A percentile compares a stretch with the other conserved stretches of the same genome.
phyloP scores from a whole-genome alignment of 2,797 vertebrate genomes.

The Notamacropus eugenii region DNA sequence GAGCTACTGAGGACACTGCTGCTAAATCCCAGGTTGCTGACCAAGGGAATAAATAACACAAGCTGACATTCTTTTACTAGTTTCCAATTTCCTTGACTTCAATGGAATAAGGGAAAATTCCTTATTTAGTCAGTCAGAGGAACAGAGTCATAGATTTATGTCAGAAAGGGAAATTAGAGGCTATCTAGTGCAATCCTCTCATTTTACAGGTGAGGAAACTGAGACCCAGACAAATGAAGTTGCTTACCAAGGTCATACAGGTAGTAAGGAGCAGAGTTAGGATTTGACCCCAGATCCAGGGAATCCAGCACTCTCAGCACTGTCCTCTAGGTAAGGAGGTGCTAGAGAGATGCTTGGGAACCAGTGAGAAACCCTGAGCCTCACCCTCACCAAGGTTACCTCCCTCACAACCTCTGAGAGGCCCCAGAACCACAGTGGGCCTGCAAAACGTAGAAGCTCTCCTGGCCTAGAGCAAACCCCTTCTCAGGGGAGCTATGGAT shows the following conservation, averaged over 20 bases:
- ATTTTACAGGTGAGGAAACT: neutral
- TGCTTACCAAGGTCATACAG: neutral
- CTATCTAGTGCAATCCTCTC: neutral
- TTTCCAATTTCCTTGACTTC: neutral
- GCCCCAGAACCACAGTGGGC: neutral
- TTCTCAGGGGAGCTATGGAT: neutral
- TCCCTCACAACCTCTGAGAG: neutral
- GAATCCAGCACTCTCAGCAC: neutral
- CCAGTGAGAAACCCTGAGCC: neutral
- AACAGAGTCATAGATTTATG: neutral
- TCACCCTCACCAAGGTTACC: neutral
- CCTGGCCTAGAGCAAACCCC: slow-evolving; percentile 21
- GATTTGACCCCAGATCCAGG: neutral
- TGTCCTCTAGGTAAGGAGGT: neutral
- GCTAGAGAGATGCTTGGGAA: neutral
- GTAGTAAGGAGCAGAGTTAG: neutral
- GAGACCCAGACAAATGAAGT: neutral
- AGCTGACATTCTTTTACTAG: neutral
- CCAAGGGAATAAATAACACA: neutral
- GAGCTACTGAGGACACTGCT: neutral
- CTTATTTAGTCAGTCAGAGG: neutral
- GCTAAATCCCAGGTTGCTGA: neutral
- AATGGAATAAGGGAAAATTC: neutral
- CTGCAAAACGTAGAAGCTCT: slow-evolving; percentile 16
- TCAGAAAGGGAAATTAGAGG: neutral